phyloP scores from a whole-genome alignment of 2,797 vertebrate genomes.

The Hydrocynus forskahlii region DNA sequence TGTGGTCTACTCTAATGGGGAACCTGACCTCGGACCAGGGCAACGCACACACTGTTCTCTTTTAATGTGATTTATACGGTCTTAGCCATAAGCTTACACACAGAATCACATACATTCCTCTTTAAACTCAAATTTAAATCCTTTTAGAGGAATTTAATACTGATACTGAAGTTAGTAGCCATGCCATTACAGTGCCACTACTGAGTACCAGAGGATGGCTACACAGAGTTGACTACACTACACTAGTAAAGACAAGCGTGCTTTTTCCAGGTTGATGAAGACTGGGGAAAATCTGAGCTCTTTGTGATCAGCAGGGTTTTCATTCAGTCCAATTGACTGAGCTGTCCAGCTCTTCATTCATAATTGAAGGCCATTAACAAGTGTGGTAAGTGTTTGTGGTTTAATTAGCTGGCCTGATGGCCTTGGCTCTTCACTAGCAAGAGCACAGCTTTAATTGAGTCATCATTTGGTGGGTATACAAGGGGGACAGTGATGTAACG shows the following conservation, averaged over 20 bases:
- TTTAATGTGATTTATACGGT: conserved; percentile 11
- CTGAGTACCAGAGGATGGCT: too few relatives aligned
- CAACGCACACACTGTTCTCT: background rate
- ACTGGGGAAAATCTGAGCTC: conserved; percentile 36
- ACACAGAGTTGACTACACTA: background rate
- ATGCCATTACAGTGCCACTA: background rate
- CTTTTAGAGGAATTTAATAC: too few relatives aligned
- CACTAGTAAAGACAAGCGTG: background rate
- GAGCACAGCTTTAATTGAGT: conserved; percentile 56
- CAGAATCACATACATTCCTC: background rate
- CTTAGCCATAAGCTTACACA: background rate
- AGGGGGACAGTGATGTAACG: conserved; percentile 40
- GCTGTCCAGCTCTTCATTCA: conserved; percentile 61
- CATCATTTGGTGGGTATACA: conserved; percentile 49
- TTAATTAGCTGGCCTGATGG: conserved; percentile 63
- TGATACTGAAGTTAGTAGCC: background rate
- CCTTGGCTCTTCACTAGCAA: conserved; percentile 47
- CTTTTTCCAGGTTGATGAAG: background rate
- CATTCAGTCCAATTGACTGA: conserved; percentile 49
- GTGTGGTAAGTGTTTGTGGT: conserved; percentile 57
- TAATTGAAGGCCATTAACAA: conserved; percentile 69
- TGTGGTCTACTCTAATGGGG: conserved; percentile 51
- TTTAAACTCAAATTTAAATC: background rate
- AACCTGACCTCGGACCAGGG: conserved; percentile 44
- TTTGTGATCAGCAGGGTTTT: conserved; percentile 47